Conservation (phyloP, 1,140 invertebrate genomes). For the Trissolcus basalis region DNA sequence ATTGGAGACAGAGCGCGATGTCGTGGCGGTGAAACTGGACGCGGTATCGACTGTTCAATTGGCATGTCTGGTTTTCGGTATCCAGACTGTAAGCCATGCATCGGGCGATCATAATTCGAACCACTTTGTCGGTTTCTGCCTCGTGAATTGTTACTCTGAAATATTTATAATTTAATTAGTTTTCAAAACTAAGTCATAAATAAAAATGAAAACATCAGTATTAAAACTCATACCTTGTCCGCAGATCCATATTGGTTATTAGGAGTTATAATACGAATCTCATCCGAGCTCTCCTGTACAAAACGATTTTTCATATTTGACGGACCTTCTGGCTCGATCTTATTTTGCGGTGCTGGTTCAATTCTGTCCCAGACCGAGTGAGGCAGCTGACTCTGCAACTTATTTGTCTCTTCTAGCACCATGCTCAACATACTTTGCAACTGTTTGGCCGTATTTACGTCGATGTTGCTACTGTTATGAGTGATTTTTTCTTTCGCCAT, state of each 20-base stretch:
- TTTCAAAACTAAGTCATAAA: too few relatives aligned
- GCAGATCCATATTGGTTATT: conserved; percentile 54
- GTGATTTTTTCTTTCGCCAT: conserved; percentile 68
- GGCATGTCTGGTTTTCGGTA: conserved; percentile 22
- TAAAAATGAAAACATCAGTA: background rate
- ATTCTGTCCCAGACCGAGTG: conserved; percentile 74
- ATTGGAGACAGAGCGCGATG: conserved; percentile 20
- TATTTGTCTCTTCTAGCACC: conserved; percentile 71
- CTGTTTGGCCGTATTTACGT: conserved; percentile 69
- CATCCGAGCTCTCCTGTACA: conserved; percentile 62
- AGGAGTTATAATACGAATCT: conserved; percentile 66
- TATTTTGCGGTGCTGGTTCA: conserved; percentile 57
- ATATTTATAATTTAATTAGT: background rate
- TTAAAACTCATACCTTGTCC: conserved; percentile 29
- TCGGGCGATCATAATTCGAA: conserved; percentile 1
- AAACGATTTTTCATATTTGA: conserved; percentile 61
- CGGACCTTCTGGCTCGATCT: conserved; percentile 25
- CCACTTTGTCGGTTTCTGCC: conserved; percentile 5
- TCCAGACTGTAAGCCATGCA: conserved; percentile 1
- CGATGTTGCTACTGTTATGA: conserved; percentile 50
- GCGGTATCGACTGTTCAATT: conserved; percentile 2
- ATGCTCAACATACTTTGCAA: conserved; percentile 70
- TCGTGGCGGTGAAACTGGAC: conserved; percentile 35
- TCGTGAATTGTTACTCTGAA: conserved; percentile 10
- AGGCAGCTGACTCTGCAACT: conserved; percentile 69